Evolutionary conservation across 2,113 vertebrate species (phyloP).

Genomic region (Murina feae): DNA sequence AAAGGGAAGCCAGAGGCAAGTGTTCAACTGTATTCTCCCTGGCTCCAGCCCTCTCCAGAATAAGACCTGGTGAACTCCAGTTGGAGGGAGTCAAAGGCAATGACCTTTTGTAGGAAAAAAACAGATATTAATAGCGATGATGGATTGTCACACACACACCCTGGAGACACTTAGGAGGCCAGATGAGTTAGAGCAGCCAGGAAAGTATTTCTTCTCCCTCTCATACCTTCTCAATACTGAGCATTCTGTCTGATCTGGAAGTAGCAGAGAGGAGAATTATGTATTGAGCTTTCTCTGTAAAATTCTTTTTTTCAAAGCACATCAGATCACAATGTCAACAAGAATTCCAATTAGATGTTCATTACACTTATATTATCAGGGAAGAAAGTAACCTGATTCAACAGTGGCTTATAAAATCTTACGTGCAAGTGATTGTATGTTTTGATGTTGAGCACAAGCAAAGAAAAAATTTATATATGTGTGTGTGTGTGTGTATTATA

Average conservation of each 20-base stretch:
- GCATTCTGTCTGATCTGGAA: constrained; percentile 1
- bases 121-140: not conserved
- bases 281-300: not conserved
- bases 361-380: not conserved
- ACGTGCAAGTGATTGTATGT: not conserved
- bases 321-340: not conserved
- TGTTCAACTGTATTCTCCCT: not conserved
- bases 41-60: not conserved
- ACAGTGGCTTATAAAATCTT: not conserved
- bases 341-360: not conserved
- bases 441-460: not conserved
- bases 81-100: constrained; percentile 13
- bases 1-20: constrained; percentile 19
- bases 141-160: not conserved
- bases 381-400: not conserved
- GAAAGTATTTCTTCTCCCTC: constrained; percentile 23
- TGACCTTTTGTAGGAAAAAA: constrained; percentile 43
- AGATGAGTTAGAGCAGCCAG: not conserved
- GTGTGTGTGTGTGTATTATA: no score
- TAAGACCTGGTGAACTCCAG: constrained; percentile 16
- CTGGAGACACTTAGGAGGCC: constrained; percentile 2
- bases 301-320: not conserved
- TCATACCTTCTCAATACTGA: not conserved
- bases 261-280: not conserved
- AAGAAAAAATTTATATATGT: no score